These are phyloP conservation scores for Petroica traversi DNA, from an alignment of 2,113 vertebrate genomes.

Conservation along the genomic window DNA sequence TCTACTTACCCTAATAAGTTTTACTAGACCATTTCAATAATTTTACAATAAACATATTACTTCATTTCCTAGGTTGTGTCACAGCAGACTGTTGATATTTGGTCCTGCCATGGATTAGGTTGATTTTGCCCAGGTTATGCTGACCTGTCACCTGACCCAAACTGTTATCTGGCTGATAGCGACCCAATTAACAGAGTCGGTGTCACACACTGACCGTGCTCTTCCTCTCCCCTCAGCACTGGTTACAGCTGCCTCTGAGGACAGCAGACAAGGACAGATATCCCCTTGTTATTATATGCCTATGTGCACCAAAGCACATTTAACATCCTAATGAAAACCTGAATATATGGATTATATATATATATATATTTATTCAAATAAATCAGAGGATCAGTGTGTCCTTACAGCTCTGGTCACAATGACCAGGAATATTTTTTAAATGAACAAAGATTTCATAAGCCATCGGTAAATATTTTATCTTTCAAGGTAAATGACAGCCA, in stretches of 20 bases:
- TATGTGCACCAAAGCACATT: background rate
- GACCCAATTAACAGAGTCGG: background rate
- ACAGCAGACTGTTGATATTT: background rate
- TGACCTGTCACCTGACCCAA: constrained; percentile 46
- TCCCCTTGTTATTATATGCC: background rate
- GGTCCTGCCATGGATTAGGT: background rate
- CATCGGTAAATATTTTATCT: constrained; percentile 58
- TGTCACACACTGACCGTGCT: background rate
- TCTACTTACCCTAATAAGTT: background rate
- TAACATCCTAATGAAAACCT: background rate
- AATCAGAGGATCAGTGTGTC: background rate
- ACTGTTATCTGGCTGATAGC: constrained; percentile 6
- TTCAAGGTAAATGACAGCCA: constrained; percentile 46
- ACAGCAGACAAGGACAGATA: background rate
- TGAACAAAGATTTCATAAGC: constrained; percentile 46
- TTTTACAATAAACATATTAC: background rate
- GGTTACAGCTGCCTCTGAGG: background rate
- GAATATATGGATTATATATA: rapidly evolving
- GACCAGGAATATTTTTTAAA: constrained; percentile 47
- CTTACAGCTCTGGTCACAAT: constrained; percentile 38
- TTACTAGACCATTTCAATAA: background rate
- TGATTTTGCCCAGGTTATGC: constrained; percentile 53
- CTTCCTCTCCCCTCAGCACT: background rate
- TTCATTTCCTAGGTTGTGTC: background rate
- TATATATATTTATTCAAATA: background rate